These are phyloP conservation scores for Trididemnum nubilum DNA, from an alignment of 23 tunicate genomes.

Conservation along the genomic window DNA sequence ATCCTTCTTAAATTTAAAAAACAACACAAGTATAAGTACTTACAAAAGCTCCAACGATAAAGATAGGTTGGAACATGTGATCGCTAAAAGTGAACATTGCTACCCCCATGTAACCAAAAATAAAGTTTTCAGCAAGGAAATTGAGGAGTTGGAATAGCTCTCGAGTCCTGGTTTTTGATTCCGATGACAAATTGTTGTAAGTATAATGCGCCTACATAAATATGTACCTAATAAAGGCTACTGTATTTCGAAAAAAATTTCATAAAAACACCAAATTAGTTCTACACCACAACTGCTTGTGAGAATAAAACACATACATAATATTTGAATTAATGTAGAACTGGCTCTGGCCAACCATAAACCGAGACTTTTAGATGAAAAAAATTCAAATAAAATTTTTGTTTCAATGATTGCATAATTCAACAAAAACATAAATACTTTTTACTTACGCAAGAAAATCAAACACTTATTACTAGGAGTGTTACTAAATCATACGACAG, in stretches of 20 bases:
- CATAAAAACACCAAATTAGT: not conserved
- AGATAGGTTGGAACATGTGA: slow-evolving; percentile 84
- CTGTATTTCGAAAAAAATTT: not conserved
- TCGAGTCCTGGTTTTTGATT: slow-evolving; percentile 73
- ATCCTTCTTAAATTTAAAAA: no score
- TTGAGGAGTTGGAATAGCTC: slow-evolving; percentile 89
- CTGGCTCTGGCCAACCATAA: no score
- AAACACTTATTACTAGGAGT: no score
- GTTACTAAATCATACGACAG: no score
- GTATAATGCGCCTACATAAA: slow-evolving; percentile 95
- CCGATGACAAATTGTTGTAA: slow-evolving; percentile 92
- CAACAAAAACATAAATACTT: no score
- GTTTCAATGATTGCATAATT: no score
- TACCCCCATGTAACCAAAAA: slow-evolving; percentile 98
- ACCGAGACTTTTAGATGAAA: no score
- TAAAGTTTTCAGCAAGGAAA: slow-evolving; percentile 97
- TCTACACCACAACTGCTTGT: not conserved
- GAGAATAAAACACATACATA: no score
- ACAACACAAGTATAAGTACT: no score
- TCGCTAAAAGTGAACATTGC: slow-evolving; percentile 83
- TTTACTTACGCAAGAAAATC: no score
- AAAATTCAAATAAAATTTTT: no score
- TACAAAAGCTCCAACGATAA: slow-evolving; percentile 93
- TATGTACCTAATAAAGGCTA: not conserved
- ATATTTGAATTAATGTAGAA: no score